Base-by-base conservation (phyloP, 2,888 invertebrate genomes). In the Pandemis cinnamomeana region DNA sequence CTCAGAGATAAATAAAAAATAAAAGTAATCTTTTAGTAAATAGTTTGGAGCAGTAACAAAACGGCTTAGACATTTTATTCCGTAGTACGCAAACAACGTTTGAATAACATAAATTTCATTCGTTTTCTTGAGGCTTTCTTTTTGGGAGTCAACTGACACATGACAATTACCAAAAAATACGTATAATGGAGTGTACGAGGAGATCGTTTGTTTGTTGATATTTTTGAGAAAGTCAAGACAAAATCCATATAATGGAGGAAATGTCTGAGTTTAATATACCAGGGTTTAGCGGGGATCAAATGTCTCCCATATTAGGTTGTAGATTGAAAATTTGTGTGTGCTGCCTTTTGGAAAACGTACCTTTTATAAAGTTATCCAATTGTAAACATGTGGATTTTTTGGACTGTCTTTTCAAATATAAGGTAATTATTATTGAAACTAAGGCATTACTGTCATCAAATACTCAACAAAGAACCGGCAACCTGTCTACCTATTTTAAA, bases 371-470 rank as follows among this genome's bases (percentile, higher is more conserved):
- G 8, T 72, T 89, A 2, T 13, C 73, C 63, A 83, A 80, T 15
- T 91, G 91, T 80, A 83, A 84, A 80, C 90, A 91, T 77, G 78
- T 79, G 1, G 72, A 71, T 11, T 82, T 88, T 80, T 79, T 91
- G 42, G 78, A 82, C 58, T 78, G 79, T 79, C 79, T 81, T 70
- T 76, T 80, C 20, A 82, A 86, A 74, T 73, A 76, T 7, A 81
- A 85, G 88, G 91, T 89, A 81, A 85, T 79, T 78, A 36, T 55
- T 13, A 27, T 48, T 11, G 13, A 36, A 36, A 7, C 27, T 36
- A 68, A 67, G 51, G 42, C 7, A 7, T 11, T 66, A 0, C 0
- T 11, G 2, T 5, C 13, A 41, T 61, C 2, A 61, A n/a, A 61
- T n/a, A 41, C 13, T 61, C 41, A 10, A 42, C 7, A 5, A 27